Evolutionary conservation across 1,140 invertebrate species (phyloP).

Genomic region (Pygmarrhopalites habei): DNA sequence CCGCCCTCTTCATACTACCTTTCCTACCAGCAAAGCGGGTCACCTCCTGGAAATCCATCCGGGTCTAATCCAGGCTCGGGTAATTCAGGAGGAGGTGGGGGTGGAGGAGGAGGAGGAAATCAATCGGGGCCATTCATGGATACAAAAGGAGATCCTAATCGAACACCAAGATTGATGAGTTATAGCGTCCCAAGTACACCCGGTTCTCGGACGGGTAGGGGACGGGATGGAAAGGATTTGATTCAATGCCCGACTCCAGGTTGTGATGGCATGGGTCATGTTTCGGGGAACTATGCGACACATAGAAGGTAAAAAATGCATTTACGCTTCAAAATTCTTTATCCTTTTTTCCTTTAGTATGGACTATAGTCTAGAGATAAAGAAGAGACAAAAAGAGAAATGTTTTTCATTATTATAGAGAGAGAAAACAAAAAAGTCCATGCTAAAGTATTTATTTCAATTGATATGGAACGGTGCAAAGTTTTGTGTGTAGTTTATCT

Average conservation of each 20-base stretch:
- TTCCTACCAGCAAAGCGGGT: slow-evolving; percentile 25
- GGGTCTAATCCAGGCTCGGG: slow-evolving; percentile 12
- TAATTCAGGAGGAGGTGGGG: too few relatives aligned
- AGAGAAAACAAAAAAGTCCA: too few relatives aligned
- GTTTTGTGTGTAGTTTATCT: slow-evolving; percentile 60
- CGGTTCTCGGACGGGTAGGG: slow-evolving; percentile 45
- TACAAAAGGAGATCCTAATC: slow-evolving; percentile 18
- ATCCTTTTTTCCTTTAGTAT: too few relatives aligned
- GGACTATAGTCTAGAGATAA: too few relatives aligned
- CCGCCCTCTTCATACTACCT: slow-evolving; percentile 29
- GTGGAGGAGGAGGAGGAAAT: slow-evolving; percentile 19
- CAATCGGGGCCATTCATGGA: slow-evolving; percentile 24
- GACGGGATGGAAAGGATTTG: slow-evolving; percentile 59
- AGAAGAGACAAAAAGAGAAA: too few relatives aligned
- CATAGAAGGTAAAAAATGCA: slow-evolving; percentile 60
- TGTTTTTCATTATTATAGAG: too few relatives aligned
- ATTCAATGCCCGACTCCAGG: slow-evolving; percentile 53
- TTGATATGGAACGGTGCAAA: slow-evolving; percentile 14
- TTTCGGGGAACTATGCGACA: slow-evolving; percentile 66
- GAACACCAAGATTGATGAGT: slow-evolving; percentile 24
- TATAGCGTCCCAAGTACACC: slow-evolving; percentile 24
- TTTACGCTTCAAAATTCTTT: not conserved
- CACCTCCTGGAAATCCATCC: slow-evolving; percentile 15
- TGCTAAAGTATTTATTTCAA: too few relatives aligned
- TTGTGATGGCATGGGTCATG: slow-evolving; percentile 66